Evolutionary conservation across 2,888 invertebrate species (phyloP), one percentile per base, ranked within the genome.

Genomic region (Drosophila mulleri): DNA sequence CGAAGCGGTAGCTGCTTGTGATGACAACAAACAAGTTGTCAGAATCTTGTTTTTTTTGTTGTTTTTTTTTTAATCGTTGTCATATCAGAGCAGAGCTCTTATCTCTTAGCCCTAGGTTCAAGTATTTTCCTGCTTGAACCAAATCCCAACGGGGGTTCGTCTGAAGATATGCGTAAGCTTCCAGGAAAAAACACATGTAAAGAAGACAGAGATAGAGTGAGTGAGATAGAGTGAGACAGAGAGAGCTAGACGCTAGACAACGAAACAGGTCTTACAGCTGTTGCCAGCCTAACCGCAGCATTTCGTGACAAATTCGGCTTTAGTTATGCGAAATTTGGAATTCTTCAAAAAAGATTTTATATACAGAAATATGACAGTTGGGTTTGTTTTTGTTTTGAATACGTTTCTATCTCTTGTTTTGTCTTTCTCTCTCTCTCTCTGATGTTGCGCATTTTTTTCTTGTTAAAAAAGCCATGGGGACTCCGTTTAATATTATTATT

Each of bases 11-110:
- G 81, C 77, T 76, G 75, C 73, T 76, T 82, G 66, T 75, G 74
- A 72, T 82, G 84, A 88, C 86, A 90, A 67, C 84, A 80, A 88
- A 90, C 87, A 88, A 81, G 83, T 83, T 78, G 83, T 82, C 53
- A 76, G 76, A 50, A 82, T 80, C 77, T 83, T 56, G 80, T 82
- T 84, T 80, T 72, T 60, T 56, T 83, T 56, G 80, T 82, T 84
- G 80, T 72, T 60, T 56, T 78, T 82, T 83, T 80, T 72, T 63
- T 65, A 75, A 57, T 72, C 54, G 57, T 57, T 65, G 52, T 66
- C 42, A 32, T 41, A 42, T 20, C 78, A 60, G 74, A 66, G 41
- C 47, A 44, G n/a, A 50, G 16, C 41, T 57, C 52, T 59, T 69
- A 70, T 64, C 60, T 14, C 26, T 20, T 18, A 32, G 42, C 14